Conservation (phyloP, 2,113 vertebrate species). For the Daphoenositta chrysoptera region DNA sequence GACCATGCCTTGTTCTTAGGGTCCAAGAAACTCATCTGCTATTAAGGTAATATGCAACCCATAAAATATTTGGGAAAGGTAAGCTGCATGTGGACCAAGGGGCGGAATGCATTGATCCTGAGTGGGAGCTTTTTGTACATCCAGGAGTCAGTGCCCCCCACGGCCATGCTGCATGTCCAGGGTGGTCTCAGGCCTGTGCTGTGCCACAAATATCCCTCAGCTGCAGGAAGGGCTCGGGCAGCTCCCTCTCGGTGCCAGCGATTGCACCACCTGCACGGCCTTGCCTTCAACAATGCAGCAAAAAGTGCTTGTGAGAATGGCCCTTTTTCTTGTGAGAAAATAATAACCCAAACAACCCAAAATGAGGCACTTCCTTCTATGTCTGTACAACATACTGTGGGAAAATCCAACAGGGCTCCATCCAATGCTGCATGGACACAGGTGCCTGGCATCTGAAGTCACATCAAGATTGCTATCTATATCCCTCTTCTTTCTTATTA, state of each 20-base stretch:
- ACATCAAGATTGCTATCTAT: background rate
- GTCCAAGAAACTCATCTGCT: background rate
- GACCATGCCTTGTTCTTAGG: accelerated
- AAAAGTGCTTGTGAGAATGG: background rate
- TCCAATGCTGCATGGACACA: accelerated
- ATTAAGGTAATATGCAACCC: background rate
- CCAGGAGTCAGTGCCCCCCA: background rate
- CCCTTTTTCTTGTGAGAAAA: background rate
- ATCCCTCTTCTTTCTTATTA: background rate
- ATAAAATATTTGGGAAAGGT: background rate
- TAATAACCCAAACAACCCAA: background rate
- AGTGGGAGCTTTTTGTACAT: accelerated
- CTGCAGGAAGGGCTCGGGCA: background rate
- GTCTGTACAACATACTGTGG: accelerated
- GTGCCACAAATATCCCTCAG: background rate
- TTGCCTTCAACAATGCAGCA: background rate
- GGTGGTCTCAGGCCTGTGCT: background rate
- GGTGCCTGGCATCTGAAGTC: background rate
- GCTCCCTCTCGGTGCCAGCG: accelerated
- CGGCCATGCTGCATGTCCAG: background rate
- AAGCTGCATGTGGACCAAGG: background rate
- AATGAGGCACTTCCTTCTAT: accelerated
- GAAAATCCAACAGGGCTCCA: background rate
- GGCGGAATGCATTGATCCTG: accelerated
- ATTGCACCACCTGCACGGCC: accelerated